Conservation (phyloP, 2,113 vertebrate species). For the Fukomys damarensis region DNA sequence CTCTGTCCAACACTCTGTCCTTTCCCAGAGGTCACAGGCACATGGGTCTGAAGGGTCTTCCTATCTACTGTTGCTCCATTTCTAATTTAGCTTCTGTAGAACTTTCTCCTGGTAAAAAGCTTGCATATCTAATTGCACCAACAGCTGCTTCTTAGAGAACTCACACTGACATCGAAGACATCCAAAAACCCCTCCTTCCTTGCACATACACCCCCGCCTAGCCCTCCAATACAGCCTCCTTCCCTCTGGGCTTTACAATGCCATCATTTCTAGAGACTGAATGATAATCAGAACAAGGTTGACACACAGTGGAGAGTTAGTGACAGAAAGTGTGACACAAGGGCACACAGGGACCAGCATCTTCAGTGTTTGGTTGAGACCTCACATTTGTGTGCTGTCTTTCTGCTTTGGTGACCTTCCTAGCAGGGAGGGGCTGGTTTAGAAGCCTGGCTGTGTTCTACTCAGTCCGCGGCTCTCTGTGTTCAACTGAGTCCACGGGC, state of each 20-base stretch:
- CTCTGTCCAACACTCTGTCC: too few relatives aligned
- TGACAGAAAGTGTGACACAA: not conserved
- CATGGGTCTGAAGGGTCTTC: not conserved
- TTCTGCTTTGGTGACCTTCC: not conserved
- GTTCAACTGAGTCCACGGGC: not conserved
- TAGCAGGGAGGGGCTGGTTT: not conserved
- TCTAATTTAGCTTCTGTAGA: not conserved
- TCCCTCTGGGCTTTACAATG: not conserved
- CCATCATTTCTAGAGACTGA: not conserved
- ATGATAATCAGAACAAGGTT: not conserved
- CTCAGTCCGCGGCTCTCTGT: not conserved
- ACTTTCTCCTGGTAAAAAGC: not conserved
- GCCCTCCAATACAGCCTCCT: not conserved
- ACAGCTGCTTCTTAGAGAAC: not conserved
- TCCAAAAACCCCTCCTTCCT: not conserved
- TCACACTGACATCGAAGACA: not conserved
- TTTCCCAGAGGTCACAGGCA: not conserved
- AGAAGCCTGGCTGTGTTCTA: not conserved
- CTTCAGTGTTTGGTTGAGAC: not conserved
- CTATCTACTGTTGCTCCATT: too few relatives aligned
- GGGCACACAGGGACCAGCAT: accelerated
- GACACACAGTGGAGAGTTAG: not conserved
- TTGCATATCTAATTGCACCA: not conserved
- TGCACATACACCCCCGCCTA: not conserved
- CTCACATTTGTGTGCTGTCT: not conserved